These are phyloP conservation scores for Polia nebulosa DNA, from an alignment of 2,888 invertebrate species.

Conservation along the genomic window DNA sequence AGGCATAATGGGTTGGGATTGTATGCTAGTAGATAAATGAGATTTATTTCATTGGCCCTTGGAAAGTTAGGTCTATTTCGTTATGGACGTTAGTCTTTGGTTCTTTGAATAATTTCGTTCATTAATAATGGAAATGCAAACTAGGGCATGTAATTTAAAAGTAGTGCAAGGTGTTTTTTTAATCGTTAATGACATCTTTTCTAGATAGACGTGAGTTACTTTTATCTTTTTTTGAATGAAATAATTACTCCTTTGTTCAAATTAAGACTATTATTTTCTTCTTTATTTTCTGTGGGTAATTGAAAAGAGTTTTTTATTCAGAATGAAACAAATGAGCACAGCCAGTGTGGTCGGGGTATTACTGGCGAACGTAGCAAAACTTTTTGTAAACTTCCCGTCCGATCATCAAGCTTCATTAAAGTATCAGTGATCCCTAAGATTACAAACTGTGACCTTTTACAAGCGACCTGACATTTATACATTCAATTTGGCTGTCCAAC, in stretches of 20 bases:
- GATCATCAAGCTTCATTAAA: conserved; percentile 65
- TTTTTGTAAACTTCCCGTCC: conserved; percentile 61
- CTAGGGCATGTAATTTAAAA: too few relatives aligned
- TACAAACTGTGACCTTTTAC: conserved; percentile 69
- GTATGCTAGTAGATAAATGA: conserved; percentile 60
- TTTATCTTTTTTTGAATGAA: neutral
- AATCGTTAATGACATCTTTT: conserved; percentile 5
- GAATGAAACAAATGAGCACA: conserved; percentile 17
- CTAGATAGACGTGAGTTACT: neutral
- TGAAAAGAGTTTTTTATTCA: neutral
- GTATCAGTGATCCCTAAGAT: conserved; percentile 64
- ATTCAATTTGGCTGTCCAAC: conserved; percentile 71
- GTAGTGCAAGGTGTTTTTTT: neutral
- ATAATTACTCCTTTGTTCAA: conserved; percentile 20
- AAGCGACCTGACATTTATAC: conserved; percentile 72
- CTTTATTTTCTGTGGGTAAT: neutral
- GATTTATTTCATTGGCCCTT: conserved; percentile 50
- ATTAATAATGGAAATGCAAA: conserved; percentile 3
- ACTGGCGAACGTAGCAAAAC: conserved; percentile 2
- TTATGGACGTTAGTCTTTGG: too few relatives aligned
- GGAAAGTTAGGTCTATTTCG: conserved; percentile 24
- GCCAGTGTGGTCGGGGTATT: conserved; percentile 6
- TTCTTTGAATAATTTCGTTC: conserved; percentile 16
- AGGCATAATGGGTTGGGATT: conserved; percentile 68
- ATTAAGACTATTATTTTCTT: neutral